phyloP scores from a whole-genome alignment of 2,113 vertebrate species.

The Taurulus bubalis region DNA sequence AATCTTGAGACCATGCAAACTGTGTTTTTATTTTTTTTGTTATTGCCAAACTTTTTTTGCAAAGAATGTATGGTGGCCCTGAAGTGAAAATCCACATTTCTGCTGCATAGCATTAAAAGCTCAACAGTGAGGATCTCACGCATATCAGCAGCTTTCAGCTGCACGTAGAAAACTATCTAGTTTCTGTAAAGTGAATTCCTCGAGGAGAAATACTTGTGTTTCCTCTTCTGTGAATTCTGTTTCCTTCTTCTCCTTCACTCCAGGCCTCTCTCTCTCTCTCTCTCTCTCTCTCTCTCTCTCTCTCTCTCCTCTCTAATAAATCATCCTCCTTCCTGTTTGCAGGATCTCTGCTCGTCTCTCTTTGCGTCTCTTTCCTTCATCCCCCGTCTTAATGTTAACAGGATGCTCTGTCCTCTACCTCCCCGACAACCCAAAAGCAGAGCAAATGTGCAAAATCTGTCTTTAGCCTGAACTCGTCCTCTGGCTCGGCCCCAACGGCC shows the following conservation, averaged over 20 bases:
- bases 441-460: constrained; percentile 44
- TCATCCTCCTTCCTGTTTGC: constrained; percentile 53
- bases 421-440: constrained; percentile 34
- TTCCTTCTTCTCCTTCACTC: constrained; percentile 1
- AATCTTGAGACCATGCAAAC: not conserved
- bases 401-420: constrained; percentile 49
- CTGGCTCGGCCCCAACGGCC: constrained; percentile 28
- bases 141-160: no score
- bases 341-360: constrained; percentile 30
- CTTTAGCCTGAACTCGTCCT: constrained; percentile 53
- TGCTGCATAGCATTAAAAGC: not conserved
- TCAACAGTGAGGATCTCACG: not conserved
- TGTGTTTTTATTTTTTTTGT: not conserved
- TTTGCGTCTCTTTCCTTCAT: not conserved
- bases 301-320: constrained; percentile 42
- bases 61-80: not conserved
- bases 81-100: not conserved
- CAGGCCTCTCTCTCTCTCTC: constrained; percentile 22
- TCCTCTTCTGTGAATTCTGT: constrained; percentile 3
- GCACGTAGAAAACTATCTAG: not conserved
- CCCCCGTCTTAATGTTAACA: constrained; percentile 48
- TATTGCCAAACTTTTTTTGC: not conserved
- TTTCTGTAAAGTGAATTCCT: not conserved
- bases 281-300: constrained; percentile 24
- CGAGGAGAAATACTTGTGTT: constrained; percentile 9